These are phyloP conservation scores for Lampris megalopsis DNA, from an alignment of 2,113 vertebrate species.

Conservation along the genomic window DNA sequence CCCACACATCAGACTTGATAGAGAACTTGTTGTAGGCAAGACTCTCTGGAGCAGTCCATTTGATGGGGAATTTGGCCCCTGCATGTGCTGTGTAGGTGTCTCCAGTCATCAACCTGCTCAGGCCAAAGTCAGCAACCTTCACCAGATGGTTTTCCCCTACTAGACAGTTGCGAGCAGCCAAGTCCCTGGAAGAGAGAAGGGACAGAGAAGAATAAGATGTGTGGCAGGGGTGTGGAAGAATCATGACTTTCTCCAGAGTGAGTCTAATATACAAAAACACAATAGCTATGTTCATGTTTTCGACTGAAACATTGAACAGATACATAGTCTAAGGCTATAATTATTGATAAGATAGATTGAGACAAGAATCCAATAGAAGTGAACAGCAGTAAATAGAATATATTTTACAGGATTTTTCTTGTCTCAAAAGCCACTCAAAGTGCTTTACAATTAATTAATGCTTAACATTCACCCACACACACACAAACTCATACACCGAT, in stretches of 20 bases:
- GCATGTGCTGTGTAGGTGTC: conserved; percentile 97
- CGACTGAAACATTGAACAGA: neutral
- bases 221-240: neutral
- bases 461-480: too few relatives aligned
- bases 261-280: neutral
- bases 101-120: conserved; percentile 96
- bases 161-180: conserved; percentile 98
- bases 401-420: too few relatives aligned
- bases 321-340: too few relatives aligned
- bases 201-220: neutral
- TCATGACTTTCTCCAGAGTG: neutral
- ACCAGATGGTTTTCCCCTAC: conserved; percentile 99
- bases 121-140: conserved; percentile 97
- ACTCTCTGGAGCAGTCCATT: conserved; percentile 98
- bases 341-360: too few relatives aligned
- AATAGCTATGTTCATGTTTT: neutral
- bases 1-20: conserved; percentile 99
- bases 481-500: too few relatives aligned
- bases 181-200: conserved; percentile 83
- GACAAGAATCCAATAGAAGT: too few relatives aligned
- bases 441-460: too few relatives aligned
- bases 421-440: too few relatives aligned
- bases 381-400: too few relatives aligned
- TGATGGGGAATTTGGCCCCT: conserved; percentile 98
- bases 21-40: conserved; percentile 99